Percentiles rank a stretch among this genome's conserved stretches.
These are phyloP conservation scores for Puma concolor DNA, from an alignment of 2,113 vertebrate genomes.

Conservation along the genomic window DNA sequence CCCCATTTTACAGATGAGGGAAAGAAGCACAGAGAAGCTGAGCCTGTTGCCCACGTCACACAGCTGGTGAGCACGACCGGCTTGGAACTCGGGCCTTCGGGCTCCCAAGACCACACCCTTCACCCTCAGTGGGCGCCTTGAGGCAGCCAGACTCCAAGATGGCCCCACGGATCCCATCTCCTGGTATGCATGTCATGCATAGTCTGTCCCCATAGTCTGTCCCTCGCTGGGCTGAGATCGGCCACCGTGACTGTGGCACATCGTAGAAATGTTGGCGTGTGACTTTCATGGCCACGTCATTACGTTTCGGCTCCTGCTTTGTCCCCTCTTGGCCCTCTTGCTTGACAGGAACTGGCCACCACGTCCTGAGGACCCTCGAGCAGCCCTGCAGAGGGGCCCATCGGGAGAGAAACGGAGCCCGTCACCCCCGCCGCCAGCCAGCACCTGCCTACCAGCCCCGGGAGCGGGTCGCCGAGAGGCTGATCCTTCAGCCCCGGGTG, in stretches of 20 bases:
- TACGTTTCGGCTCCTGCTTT: not conserved
- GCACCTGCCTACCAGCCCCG: not conserved
- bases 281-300: rapidly evolving
- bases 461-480: not conserved
- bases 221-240: not conserved
- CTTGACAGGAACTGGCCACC: not conserved
- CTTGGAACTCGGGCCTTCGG: rapidly evolving
- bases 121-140: not conserved
- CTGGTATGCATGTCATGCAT: rapidly evolving
- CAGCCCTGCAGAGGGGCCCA: not conserved
- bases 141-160: not conserved
- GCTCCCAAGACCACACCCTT: not conserved
- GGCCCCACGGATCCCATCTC: too few species aligned
- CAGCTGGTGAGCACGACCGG: not conserved
- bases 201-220: rapidly evolving
- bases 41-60: not conserved
- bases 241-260: not conserved
- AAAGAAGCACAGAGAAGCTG: not conserved
- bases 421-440: rapidly evolving
- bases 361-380: not conserved
- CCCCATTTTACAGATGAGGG: not conserved
- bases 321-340: not conserved
- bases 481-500: not conserved
- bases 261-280: not conserved
- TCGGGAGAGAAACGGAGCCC: not conserved